Percentiles rank a stretch among this genome's conserved stretches.
Conservation (phyloP, 2,888 invertebrate species). For the Frankliniella fusca region DNA sequence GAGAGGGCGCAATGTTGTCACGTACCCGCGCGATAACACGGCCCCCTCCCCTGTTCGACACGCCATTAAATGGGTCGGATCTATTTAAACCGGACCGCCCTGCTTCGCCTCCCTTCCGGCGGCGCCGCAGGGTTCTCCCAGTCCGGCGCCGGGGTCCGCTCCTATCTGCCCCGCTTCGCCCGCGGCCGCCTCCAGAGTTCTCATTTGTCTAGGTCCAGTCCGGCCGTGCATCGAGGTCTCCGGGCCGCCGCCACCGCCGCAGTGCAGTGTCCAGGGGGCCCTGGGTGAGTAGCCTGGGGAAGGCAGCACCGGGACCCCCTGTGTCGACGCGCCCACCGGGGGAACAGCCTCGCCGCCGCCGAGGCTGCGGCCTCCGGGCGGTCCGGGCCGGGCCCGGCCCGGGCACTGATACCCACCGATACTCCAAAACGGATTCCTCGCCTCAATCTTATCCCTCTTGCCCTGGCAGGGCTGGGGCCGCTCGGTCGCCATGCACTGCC, state of each 20-base stretch:
- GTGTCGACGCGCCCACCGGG: no score
- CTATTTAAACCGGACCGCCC: constrained; percentile 1
- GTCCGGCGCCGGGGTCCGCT: not conserved
- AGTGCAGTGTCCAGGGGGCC: not conserved
- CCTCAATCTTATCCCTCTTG: constrained; percentile 8
- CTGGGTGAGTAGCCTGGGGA: no score
- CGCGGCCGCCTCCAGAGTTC: not conserved
- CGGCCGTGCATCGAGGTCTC: not conserved
- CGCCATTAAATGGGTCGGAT: not conserved
- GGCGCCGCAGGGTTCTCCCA: not conserved
- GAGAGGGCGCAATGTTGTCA: not conserved
- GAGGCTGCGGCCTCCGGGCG: no score
- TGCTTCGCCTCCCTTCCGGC: not conserved
- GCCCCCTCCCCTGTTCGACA: constrained; percentile 10
- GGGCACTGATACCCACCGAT: not conserved
- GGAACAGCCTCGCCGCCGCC: no score
- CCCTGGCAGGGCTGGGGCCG: not conserved
- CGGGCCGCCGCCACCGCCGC: not conserved
- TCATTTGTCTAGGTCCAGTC: not conserved
- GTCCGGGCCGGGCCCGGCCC: no score
- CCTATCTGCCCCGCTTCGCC: not conserved
- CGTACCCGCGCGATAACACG: not conserved
- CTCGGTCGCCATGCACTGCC: not conserved
- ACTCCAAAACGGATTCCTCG: constrained; percentile 11
- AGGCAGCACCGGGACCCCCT: no score